Evolutionary conservation across 53 echinoderm and acorn worm species (phyloP), one percentile per base, ranked within the genome.

Genomic region (Actinopyga echinites): DNA sequence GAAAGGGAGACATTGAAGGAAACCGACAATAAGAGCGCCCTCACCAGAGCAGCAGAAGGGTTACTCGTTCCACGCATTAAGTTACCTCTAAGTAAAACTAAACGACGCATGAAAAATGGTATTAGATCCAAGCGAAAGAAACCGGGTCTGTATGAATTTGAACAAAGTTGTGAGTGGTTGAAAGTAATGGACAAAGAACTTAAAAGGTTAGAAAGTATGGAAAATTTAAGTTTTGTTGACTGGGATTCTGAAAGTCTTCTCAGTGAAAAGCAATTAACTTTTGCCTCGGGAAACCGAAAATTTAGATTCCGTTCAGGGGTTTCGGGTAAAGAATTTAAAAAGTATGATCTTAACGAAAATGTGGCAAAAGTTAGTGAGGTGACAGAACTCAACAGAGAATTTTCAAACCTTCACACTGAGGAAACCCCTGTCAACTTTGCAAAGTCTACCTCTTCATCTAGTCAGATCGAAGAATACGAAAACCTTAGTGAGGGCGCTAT

Each of bases 161-260:
- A 80, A 17, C 60, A 80, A 42, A 80, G 63, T 40, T 80, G 81
- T 61, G 81, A 59, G 10, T 80, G 81, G 81, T 23, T 61, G 24
- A 62, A 80, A 62, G 81, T 61, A 32, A 80, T 80, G 63, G 81
- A 80, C 40, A 80, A 59, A 13, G 81, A 80, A 31, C 35, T 80
- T 4, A 80, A 62, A 29, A 36, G 81, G 12, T 29, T 80, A 28
- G 81, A 80, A 15, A 62, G 63, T 44, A 38, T 80, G 30, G 81
- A 80, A 62, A 80, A 80, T 61, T 61, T 80, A 25, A 80, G 81
- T 62, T 80, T 80, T 44, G 63, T 80, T 4, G 81, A 80, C 32
- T 61, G 63, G 60, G 81, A 80, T 61, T 80, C 81, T 17, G 81
- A 61, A 37, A 59, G 81, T 29, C 60, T 62, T 59, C 45, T 80